These are phyloP conservation scores for Beris chalybata DNA, from an alignment of 2,888 invertebrate species.

Conservation along the genomic window DNA sequence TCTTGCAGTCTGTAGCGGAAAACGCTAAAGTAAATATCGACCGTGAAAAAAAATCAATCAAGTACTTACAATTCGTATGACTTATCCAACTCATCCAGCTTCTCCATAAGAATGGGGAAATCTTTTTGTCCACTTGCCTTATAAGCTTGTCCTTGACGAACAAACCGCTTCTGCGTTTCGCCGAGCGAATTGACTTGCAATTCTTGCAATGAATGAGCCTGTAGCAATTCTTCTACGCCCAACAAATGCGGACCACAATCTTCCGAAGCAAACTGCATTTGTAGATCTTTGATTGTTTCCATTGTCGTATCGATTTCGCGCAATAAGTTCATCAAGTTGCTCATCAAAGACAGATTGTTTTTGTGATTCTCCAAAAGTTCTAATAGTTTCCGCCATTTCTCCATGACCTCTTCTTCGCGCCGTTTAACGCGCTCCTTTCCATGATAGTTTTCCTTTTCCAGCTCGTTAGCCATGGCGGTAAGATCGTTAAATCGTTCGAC, in stretches of 20 bases:
- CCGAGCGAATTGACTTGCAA: slow-evolving; percentile 87
- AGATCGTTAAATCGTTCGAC: slow-evolving; percentile 94
- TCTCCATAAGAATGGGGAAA: slow-evolving; percentile 65
- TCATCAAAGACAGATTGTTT: slow-evolving; percentile 73
- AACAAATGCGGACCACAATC: slow-evolving; percentile 93
- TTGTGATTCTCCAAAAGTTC: slow-evolving; percentile 83
- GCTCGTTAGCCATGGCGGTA: slow-evolving; percentile 89
- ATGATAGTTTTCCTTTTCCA: slow-evolving; percentile 89
- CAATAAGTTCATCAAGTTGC: slow-evolving; percentile 83
- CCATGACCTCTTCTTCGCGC: slow-evolving; percentile 69
- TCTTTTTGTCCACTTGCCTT: slow-evolving; percentile 63
- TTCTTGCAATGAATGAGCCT: slow-evolving; percentile 91
- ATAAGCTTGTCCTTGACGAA: slow-evolving; percentile 65
- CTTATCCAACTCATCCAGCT: slow-evolving; percentile 73
- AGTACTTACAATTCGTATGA: slow-evolving; percentile 70
- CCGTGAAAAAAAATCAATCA: neutral
- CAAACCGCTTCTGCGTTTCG: slow-evolving; percentile 79
- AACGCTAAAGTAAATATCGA: neutral
- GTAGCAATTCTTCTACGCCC: slow-evolving; percentile 92
- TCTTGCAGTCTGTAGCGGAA: slow-evolving; percentile 45
- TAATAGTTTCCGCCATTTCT: slow-evolving; percentile 85
- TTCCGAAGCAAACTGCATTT: slow-evolving; percentile 70
- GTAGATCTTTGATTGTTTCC: slow-evolving; percentile 80
- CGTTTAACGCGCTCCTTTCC: slow-evolving; percentile 76
- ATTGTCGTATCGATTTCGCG: slow-evolving; percentile 90